Percentiles rank a stretch among this genome's conserved stretches.
Conservation (phyloP, 2,797 vertebrate species). For the Eremophila alpestris region DNA sequence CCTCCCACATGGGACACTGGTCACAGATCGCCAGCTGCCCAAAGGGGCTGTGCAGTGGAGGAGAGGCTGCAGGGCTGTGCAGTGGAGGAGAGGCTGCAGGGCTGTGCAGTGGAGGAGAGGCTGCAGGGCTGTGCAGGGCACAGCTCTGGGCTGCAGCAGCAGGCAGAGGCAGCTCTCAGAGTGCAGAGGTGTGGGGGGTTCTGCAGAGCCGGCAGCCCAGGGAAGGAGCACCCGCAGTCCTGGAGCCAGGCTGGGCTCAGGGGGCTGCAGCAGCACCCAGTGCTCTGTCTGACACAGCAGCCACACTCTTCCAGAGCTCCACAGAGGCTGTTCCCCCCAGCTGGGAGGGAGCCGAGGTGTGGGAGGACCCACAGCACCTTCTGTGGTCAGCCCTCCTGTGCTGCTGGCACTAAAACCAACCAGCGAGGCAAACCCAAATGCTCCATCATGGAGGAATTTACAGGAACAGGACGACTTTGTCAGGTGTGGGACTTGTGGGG, state of each 20-base stretch:
- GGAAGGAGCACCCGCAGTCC: background rate
- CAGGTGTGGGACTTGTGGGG: background rate
- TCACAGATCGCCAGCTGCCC: fast-evolving
- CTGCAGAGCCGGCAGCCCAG: fast-evolving
- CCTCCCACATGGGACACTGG: fast-evolving
- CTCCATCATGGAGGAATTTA: background rate
- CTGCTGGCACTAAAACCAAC: background rate
- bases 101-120: too few species aligned
- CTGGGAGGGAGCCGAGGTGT: background rate
- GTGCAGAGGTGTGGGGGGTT: fast-evolving
- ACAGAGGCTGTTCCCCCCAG: fast-evolving
- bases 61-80: background rate
- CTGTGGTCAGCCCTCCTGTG: background rate
- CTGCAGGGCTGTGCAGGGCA: fast-evolving
- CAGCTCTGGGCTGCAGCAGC: background rate
- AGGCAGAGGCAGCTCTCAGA: fast-evolving
- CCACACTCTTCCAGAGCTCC: background rate
- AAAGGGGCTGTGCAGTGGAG: too few species aligned
- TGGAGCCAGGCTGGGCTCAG: background rate
- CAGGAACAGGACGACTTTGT: background rate
- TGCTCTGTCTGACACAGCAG: background rate
- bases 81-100: too few species aligned
- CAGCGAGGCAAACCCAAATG: background rate
- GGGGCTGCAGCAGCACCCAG: background rate
- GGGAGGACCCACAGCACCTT: background rate